phyloP scores from a whole-genome alignment of 2,888 invertebrate species.

The Eugnorisma glareosa region DNA sequence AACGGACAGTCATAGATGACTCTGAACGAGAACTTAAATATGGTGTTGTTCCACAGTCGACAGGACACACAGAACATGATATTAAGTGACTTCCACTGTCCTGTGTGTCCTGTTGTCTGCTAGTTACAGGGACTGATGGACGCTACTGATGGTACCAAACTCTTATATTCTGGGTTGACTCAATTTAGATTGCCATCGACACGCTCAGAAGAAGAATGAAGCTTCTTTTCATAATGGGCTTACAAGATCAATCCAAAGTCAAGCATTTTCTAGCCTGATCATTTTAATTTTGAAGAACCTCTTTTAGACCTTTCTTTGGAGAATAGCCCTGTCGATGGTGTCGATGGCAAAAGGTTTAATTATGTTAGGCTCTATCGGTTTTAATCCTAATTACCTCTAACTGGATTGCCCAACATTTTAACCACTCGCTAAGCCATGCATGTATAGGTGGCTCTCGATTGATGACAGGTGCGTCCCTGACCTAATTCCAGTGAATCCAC shows the following conservation, averaged over 20 bases:
- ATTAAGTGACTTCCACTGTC: background rate
- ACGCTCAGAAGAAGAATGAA: background rate
- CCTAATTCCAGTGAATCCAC: conserved; percentile 50
- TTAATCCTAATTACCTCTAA: background rate
- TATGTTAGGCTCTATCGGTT: background rate
- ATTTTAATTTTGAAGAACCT: background rate
- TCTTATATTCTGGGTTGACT: too few species aligned
- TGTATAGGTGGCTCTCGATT: conserved; percentile 31
- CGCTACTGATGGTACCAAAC: too few species aligned
- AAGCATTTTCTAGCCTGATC: too few species aligned
- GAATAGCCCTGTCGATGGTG: background rate
- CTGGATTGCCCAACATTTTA: conserved; percentile 16
- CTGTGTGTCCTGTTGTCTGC: too few species aligned
- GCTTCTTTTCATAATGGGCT: background rate
- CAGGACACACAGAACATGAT: background rate
- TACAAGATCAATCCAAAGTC: background rate
- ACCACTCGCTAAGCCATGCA: conserved; percentile 36
- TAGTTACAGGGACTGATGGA: background rate
- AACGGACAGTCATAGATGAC: background rate
- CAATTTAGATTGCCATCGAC: too few species aligned
- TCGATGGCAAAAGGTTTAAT: background rate
- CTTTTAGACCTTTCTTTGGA: background rate
- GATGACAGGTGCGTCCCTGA: conserved; percentile 64
- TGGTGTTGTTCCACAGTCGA: background rate
- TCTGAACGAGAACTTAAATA: background rate